Evolutionary conservation across 1,140 invertebrate species (phyloP), one percentile per base, ranked within the genome.

Genomic region (Saxidomus purpurata): DNA sequence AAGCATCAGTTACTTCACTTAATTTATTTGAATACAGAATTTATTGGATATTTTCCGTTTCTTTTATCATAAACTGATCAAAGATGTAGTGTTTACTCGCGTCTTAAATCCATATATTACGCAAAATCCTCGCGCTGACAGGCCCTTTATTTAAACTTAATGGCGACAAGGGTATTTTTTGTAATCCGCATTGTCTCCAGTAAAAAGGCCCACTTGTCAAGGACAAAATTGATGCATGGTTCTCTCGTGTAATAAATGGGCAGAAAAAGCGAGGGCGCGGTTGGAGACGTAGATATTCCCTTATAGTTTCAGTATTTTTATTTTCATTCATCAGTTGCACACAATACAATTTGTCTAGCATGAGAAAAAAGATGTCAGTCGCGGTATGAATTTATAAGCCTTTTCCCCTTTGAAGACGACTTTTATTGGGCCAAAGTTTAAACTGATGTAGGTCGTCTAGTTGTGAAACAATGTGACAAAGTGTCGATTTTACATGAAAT

Each of bases 81-180:
- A 63, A 63, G 59, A 4, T 28, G n/a, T 28, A 28, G 9, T 63
- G 59, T 63, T 63, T 63, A n/a, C n/a, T 28, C 8, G n/a, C 1
- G 59, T 63, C 19, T 63, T 63, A 63, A 28, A 63, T 15, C 19
- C n/a, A 63, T 63, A 63, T 63, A 63, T 63, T 63, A 63, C 25
- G 25, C 28, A 28, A 63, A 63, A 63, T n/a, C 59, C 8, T 9
- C 15, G n/a, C 3, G 2, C 4, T 55, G 22, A 55, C 22, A 55
- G 13, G 52, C 22, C 52, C 52, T n/a, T 55, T 55, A 55, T 55
- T 67, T 8, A 67, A 67, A 67, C 61, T 6, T 31, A 67, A 55
- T 3, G 67, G 34, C 67, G 67, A n/a, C 34, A 3, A 13, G 13
- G 1, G 17, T 71, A 19, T 38, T 38, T 71, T 71, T 71, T 11